Base-by-base conservation (phyloP, 2,888 invertebrate species). In the Drosophila rubida region DNA sequence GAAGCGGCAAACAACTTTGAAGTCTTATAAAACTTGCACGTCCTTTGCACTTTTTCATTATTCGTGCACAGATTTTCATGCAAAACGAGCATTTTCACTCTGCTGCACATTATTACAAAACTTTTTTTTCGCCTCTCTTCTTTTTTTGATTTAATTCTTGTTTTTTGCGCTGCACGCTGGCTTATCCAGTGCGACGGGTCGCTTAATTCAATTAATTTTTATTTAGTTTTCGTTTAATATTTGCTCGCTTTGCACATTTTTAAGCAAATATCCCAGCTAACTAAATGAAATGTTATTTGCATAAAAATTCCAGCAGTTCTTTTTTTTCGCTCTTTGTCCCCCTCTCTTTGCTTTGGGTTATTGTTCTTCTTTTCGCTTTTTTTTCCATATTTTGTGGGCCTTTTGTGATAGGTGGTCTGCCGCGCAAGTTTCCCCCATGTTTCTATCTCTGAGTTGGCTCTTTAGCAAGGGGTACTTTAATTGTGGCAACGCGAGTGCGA, bases 121-220 rank as follows among this genome's bases (percentile, higher is more conserved):
- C 61, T 67, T 64, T 46, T 19, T 3, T 27, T 48, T 49, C 14
- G 50, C 48, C 22, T 55, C 54, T 11, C 27, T 30, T 35, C 35
- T 41, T 23, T 39, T 41, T 45, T 62, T 1, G 14, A 30, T 61
- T 50, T 30, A 32, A 42, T 14, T 45, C 46, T 48, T 58, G 44
- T 37, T 51, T 48, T 41, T 45, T 39, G 14, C 49, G 39, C 30
- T 62, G 22, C n/a, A 16, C 23, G 32, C 54, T 51, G 58, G 57
- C 61, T 55, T 75, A 69, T 44, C 49, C 73, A 51, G 48, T 51
- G 54, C 54, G 53, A 44, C 75, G 75, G 59, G 70, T 65, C 82
- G 72, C 85, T 85, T 83, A 83, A 83, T 83, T 83, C 86, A 85
- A 83, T 83, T 83, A 83, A 83, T 83, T 83, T 83, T 83, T 83